Percentiles rank a stretch among this genome's conserved stretches.
Evolutionary conservation across 2,888 invertebrate genomes (phyloP).

Genomic region (Pristionchus entomophagus): DNA sequence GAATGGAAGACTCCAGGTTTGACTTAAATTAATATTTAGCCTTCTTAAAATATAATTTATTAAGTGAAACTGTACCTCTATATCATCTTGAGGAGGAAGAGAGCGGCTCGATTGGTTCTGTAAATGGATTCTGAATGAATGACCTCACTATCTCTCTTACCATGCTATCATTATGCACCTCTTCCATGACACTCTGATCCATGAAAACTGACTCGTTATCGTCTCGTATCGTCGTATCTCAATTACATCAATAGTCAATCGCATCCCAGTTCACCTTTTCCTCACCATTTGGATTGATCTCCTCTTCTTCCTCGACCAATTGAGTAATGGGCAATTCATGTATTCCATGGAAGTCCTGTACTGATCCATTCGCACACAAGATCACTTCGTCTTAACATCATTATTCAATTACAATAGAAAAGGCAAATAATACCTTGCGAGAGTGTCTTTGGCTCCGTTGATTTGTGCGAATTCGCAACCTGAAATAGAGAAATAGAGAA

Average conservation of each 20-base stretch:
- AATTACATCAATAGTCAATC: too few species aligned
- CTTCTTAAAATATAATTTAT: neutral
- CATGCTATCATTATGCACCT: neutral
- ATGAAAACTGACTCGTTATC: conserved; percentile 13
- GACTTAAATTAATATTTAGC: neutral
- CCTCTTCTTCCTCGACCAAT: conserved; percentile 5
- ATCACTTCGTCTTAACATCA: neutral
- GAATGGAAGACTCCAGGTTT: neutral
- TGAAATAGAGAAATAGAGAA: neutral
- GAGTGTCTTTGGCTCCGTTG: neutral
- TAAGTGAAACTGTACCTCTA: neutral
- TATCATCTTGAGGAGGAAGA: neutral
- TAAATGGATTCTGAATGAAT: neutral
- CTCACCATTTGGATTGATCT: conserved; percentile 28
- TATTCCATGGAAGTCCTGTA: conserved; percentile 35
- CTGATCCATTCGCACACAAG: neutral
- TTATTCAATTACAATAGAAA: neutral
- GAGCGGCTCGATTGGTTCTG: neutral
- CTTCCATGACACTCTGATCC: conserved; percentile 1
- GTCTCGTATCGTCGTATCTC: conserved; percentile 21
- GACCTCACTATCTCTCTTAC: neutral
- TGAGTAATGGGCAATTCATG: neutral
- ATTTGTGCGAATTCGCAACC: neutral
- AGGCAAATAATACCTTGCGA: neutral
- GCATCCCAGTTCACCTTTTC: too few species aligned